Conservation (phyloP, 2,113 vertebrate species). For the Onychostruthus taczanowskii region DNA sequence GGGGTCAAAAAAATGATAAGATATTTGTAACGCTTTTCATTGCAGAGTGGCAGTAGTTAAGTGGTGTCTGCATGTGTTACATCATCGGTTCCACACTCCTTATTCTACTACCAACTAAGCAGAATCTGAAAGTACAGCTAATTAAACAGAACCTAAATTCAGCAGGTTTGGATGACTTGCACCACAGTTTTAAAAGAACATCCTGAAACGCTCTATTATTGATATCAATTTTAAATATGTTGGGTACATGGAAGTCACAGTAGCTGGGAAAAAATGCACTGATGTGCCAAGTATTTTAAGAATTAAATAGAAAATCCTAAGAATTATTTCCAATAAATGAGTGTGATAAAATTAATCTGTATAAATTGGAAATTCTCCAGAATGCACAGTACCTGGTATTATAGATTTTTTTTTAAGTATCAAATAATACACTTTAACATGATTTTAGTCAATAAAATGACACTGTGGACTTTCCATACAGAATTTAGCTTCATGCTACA, state of each 20-base stretch:
- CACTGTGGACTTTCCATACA: background rate
- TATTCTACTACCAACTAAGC: slow-evolving; percentile 1
- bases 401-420: background rate
- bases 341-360: background rate
- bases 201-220: background rate
- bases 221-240: background rate
- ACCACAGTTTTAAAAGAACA: slow-evolving; percentile 12
- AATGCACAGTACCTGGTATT: background rate
- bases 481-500: background rate
- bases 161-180: slow-evolving; percentile 4
- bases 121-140: slow-evolving; percentile 10
- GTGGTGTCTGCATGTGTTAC: background rate
- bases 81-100: background rate
- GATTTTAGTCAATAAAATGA: background rate
- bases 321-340: background rate
- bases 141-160: slow-evolving; percentile 50
- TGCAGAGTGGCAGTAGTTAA: background rate
- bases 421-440: background rate
- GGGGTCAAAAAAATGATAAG: background rate
- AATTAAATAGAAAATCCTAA: background rate
- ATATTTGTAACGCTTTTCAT: background rate
- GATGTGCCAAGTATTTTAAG: background rate
- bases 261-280: background rate
- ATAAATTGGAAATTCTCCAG: background rate
- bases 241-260: background rate